Evolutionary conservation across 2,888 invertebrate species (phyloP), one percentile per base, ranked within the genome.

Genomic region (Trichogramma evanescens): DNA sequence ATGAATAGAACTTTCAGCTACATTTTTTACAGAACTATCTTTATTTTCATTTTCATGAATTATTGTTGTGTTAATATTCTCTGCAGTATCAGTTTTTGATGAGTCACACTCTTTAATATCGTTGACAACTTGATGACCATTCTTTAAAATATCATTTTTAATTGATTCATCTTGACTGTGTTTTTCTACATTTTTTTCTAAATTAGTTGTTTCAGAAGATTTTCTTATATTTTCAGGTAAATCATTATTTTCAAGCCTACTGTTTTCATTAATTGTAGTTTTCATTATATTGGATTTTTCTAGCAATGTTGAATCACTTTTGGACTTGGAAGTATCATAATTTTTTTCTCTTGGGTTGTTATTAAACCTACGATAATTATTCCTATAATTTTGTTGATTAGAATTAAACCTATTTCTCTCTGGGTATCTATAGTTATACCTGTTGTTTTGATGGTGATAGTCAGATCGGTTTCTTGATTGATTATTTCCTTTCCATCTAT

Each of bases 401-500:
- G 50, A 51, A 52, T 58, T 64, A 7, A 53, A 62, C 43, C 58
- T 61, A 52, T 63, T 54, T 51, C 61, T 62, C 3, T 65, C 63
- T 26, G 58, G n/a, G 55, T 55, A 61, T 6, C 58, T 54, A 13
- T 61, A 48, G 40, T 57, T 56, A 26, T 63, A 65, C 64, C 64
- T 63, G 46, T 63, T 59, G 43, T 54, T 54, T 42, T 59, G 45
- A 46, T 61, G 58, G 48, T 52, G 10, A 59, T 49, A 59, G 39
- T 50, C 55, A 44, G 50, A 53, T 39, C 59, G 54, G 41, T 50
- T 43, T 43, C 64, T 41, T 41, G 62, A 44, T 49, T 45, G 45
- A 62, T 59, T 64, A 26, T 41, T 4, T 26, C 58, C 56, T 40
- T 59, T 62, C 64, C 64, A 65, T 61, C 63, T 39, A 43, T 58